phyloP scores from a whole-genome alignment of 2,113 vertebrate genomes.

The Lamprologus sp. region DNA sequence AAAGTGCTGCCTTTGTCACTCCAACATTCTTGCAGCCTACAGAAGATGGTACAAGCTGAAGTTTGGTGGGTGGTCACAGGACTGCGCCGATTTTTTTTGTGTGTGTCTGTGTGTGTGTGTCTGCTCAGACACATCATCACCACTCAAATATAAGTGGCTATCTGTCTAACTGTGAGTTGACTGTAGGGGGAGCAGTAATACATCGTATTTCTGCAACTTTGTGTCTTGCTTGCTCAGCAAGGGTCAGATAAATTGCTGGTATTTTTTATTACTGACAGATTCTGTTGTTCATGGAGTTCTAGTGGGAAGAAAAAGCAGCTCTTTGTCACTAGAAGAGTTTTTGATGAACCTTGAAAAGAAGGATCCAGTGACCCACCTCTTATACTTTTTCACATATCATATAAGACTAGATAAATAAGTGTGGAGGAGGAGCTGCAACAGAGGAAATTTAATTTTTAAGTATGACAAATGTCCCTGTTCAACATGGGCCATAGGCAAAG shows the following conservation, averaged over 20 bases:
- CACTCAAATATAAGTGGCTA: neutral
- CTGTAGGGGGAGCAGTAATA: neutral
- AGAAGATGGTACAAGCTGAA: neutral
- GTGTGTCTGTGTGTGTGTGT: neutral
- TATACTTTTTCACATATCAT: neutral
- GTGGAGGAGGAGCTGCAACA: neutral
- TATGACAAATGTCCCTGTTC: neutral
- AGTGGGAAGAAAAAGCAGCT: neutral
- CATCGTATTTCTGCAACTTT: neutral
- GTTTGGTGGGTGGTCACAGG: neutral
- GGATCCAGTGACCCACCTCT: neutral
- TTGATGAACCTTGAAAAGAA: neutral
- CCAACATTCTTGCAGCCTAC: neutral
- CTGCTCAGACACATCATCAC: neutral
- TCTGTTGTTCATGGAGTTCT: neutral
- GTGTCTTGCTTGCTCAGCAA: neutral
- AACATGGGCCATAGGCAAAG: neutral
- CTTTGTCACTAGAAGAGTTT: neutral
- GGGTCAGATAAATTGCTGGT: neutral
- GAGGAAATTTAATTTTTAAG: neutral
- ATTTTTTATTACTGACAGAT: neutral
- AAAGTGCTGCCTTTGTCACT: neutral
- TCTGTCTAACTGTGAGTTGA: neutral
- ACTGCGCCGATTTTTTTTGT: neutral
- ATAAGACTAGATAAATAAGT: neutral